Base-by-base conservation (phyloP, 1,140 invertebrate species). In the Drosophila sechellia region DNA sequence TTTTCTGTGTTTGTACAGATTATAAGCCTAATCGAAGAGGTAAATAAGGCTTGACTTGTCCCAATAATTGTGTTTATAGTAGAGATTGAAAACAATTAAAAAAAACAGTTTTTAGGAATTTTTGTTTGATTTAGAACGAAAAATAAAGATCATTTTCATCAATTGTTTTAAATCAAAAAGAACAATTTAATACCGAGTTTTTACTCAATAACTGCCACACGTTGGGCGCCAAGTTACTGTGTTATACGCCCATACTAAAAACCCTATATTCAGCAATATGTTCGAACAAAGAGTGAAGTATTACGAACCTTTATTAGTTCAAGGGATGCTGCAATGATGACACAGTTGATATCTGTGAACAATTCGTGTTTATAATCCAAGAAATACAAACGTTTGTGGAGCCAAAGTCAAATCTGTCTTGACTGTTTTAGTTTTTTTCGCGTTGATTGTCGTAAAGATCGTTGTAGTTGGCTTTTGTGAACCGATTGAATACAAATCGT, bases 401-500 rank as follows among this genome's bases (percentile, higher is more conserved):
- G 59, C 55, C 46, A 61, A 56, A 79, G 57, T 70, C 73, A 71
- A 75, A 70, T 59, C 43, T 81, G 57, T 64, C 61, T 63, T 49
- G 57, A n/a, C 40, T 52, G 46, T 73, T 68, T 81, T 73, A 45
- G 22, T 50, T 68, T 64, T 42, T 50, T 43, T n/a, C 50, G 31
- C 42, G 42, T 31, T 25, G 34, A 48, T 40, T 53, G 27, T 63
- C 39, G 34, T 31, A 42, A 8, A 52, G 49, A 39, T 52, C 5
- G 31, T 5, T 37, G 48, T 50, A 63, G 59, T 40, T 61, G 50
- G 31, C 79, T 77, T 80, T 85, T 85, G 81, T 80, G 34, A 57
- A 43, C 43, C 75, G 81, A 86, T 86, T 86, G 81, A 87, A 86
- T 83, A 86, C 52, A 79, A 85, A 81, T 85, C 79, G 81, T 83